phyloP scores from a whole-genome alignment of 92 coral and sea anemone genomes.

The Zoanthus sansibaricus region DNA sequence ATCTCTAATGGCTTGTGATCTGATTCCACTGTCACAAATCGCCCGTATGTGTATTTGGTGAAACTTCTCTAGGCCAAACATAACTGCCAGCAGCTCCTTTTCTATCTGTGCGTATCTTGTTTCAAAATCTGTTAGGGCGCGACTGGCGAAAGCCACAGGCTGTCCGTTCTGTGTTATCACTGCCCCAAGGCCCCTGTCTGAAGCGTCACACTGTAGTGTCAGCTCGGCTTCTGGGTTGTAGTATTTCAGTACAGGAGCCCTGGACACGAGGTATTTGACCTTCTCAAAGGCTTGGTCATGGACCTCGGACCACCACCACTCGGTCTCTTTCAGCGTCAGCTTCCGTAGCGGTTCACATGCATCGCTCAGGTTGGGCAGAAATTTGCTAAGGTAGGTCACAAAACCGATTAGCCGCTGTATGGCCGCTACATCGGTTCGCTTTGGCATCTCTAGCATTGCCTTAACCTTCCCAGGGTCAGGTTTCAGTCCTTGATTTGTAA shows the following conservation, averaged over 20 bases:
- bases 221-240: slow-evolving; percentile 61
- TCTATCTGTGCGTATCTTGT: slow-evolving; percentile 55
- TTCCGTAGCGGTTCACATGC: slow-evolving; percentile 12
- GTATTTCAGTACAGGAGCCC: background rate
- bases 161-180: slow-evolving; percentile 59
- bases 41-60: slow-evolving; percentile 61
- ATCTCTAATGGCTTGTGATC: slow-evolving; percentile 52
- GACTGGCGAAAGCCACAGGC: slow-evolving; percentile 64
- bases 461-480: slow-evolving; percentile 48
- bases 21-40: slow-evolving; percentile 52
- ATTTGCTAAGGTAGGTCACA: no score
- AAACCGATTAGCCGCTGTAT: slow-evolving; percentile 1
- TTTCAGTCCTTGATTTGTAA: slow-evolving; percentile 41
- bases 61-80: slow-evolving; percentile 54
- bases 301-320: background rate
- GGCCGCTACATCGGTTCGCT: slow-evolving; percentile 51
- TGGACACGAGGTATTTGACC: background rate
- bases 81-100: slow-evolving; percentile 67
- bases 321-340: background rate
- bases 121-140: slow-evolving; percentile 56
- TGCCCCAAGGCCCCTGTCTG: slow-evolving; percentile 59
- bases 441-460: slow-evolving; percentile 60
- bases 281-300: slow-evolving; percentile 5
- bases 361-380: background rate
- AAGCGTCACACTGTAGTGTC: slow-evolving; percentile 67